phyloP scores from a whole-genome alignment of 2,113 vertebrate species.

The Onychostruthus taczanowskii region DNA sequence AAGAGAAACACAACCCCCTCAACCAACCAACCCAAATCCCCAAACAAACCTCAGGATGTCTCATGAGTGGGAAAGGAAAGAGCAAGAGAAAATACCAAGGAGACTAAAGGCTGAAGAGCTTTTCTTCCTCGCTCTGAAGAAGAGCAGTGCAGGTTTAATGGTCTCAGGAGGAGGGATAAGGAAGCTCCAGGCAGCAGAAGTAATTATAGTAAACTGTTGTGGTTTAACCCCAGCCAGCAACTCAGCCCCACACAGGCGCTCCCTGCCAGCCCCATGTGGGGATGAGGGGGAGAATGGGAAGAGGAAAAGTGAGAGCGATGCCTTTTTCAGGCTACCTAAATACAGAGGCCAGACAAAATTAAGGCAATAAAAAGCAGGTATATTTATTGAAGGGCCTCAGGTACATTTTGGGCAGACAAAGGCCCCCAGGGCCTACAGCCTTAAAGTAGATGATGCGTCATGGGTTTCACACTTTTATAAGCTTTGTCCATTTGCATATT shows the following conservation, averaged over 20 bases:
- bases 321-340: neutral
- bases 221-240: neutral
- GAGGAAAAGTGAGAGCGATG: neutral
- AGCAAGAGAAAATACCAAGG: neutral
- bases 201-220: conserved; percentile 27
- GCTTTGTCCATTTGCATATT: neutral
- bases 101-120: neutral
- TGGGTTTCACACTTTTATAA: neutral
- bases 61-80: neutral
- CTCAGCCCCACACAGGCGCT: neutral
- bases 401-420: rapidly evolving
- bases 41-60: neutral
- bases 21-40: neutral
- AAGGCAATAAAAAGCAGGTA: neutral
- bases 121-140: conserved; percentile 27
- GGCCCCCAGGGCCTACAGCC: neutral
- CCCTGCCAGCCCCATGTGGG: neutral
- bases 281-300: neutral
- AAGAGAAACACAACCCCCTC: neutral
- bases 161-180: conserved; percentile 21
- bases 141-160: conserved; percentile 12
- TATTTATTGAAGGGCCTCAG: neutral
- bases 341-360: neutral
- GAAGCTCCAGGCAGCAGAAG: conserved; percentile 5
- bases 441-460: neutral